Base-by-base conservation (phyloP, 2,797 vertebrate genomes). In the Diplodus puntazzo region DNA sequence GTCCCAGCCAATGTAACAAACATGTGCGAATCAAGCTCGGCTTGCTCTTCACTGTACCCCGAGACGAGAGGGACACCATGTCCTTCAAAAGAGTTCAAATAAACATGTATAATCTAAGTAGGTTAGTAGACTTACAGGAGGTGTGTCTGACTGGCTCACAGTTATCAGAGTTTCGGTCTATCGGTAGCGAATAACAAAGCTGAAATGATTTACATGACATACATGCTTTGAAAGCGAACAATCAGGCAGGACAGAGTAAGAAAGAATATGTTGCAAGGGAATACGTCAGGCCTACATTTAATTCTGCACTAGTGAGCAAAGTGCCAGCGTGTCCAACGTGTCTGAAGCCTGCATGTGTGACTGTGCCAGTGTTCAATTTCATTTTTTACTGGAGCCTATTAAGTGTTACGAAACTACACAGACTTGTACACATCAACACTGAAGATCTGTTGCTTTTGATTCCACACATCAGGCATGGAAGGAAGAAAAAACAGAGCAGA, bases 61-160 rank as follows among this genome's bases (percentile, higher is more conserved):
- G 17, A 0, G 30, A 62, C 54, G 39, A 53, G 5, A 45, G 6
- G 8, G 25, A 72, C 76, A 46, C 1, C 0, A 6, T 14, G 61
- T 66, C 73, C 72, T 73, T 66, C 54, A 71, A 20, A 57, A 11
- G 48, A 74, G 60, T 76, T 20, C 59, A 68, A 71, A 74, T 49
- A 77, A 85, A 84, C 78, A 76, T 10, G 16, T 17, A 25, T 75
- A 42, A 83, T 77, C 80, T 50, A 85, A 87, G 72, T 75, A 81
- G 77, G 83, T 85, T 73, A 81, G 67, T 66, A 46, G 69, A 90
- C 48, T 75, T 62, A 45, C 23, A 48, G 21, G 45, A 55, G 50
- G 50, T 53, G 74, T 50, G 70, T 52, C 73, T 10, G 69, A 25
- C 39, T 25, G 52, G 16, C 49, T 49, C 14, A 13, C 12, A 59